Conservation (phyloP, 2,113 vertebrate species). For the Onychostruthus taczanowskii region DNA sequence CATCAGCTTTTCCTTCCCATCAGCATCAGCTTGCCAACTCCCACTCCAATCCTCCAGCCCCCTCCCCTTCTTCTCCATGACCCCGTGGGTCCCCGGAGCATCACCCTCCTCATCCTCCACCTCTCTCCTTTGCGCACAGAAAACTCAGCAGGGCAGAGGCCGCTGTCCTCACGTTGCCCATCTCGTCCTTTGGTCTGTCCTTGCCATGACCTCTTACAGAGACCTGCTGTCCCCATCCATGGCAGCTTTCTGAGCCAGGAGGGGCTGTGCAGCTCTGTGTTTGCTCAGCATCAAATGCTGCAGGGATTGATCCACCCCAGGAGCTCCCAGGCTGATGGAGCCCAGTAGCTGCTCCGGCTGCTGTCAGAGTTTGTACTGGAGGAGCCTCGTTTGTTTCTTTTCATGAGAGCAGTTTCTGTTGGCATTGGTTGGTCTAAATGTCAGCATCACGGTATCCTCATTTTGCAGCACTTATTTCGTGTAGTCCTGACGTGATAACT, state of each 20-base stretch:
- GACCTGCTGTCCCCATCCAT: neutral
- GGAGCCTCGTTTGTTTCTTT: neutral
- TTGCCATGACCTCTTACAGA: accelerated
- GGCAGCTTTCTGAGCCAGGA: neutral
- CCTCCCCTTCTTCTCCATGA: neutral
- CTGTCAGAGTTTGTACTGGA: neutral
- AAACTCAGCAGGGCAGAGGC: neutral
- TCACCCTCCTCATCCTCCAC: neutral
- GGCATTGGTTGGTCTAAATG: neutral
- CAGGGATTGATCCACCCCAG: neutral
- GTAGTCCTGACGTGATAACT: slow-evolving; percentile 13
- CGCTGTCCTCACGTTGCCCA: accelerated
- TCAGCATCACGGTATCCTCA: neutral
- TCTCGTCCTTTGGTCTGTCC: neutral
- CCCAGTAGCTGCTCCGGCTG: neutral
- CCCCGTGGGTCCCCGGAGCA: neutral
- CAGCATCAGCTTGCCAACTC: neutral
- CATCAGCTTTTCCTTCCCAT: neutral
- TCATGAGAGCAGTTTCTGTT: neutral
- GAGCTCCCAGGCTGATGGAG: neutral
- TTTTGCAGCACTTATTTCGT: slow-evolving; percentile 12
- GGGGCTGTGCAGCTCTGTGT: neutral
- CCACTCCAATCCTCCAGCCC: neutral
- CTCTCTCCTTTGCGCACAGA: neutral
- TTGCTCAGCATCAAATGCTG: neutral